A percentile compares a stretch with the other conserved stretches of the same genome.
phyloP scores from a whole-genome alignment of 2,888 invertebrate genomes.

The Acheta domesticus region DNA sequence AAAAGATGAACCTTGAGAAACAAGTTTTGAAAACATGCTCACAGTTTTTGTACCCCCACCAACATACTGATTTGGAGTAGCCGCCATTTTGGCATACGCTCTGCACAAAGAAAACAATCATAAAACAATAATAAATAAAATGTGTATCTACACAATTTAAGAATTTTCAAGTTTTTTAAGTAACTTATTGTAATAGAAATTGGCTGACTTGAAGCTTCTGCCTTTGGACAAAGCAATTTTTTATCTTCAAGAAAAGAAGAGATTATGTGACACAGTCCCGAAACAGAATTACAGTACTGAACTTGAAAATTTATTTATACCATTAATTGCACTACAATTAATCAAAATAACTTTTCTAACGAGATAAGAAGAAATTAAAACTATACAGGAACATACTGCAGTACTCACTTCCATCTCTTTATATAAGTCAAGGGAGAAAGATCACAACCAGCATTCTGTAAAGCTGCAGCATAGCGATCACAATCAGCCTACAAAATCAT shows the following conservation, averaged over 20 bases:
- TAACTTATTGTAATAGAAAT: not conserved
- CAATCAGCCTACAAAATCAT: conserved; percentile 60
- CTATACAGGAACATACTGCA: not conserved
- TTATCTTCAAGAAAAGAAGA: no score
- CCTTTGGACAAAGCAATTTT: no score
- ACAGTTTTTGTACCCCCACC: conserved; percentile 95
- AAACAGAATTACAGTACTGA: no score
- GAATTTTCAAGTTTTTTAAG: not conserved
- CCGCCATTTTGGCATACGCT: conserved; percentile 72
- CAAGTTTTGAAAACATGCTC: conserved; percentile 96
- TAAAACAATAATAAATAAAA: not conserved
- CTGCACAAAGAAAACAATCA: conserved; percentile 48
- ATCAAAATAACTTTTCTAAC: no score
- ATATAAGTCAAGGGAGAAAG: conserved; percentile 82
- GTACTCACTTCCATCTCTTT: conserved; percentile 82
- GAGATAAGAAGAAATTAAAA: no score
- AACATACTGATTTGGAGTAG: conserved; percentile 69
- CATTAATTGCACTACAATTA: no score
- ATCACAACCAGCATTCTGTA: conserved; percentile 80
- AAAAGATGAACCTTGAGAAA: conserved; percentile 95
- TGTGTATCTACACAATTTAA: not conserved
- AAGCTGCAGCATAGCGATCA: conserved; percentile 75
- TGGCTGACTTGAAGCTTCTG: no score
- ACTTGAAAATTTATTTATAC: no score
- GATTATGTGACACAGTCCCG: no score